These are phyloP conservation scores for Callochromis pleurospilus DNA, from an alignment of 2,113 vertebrate genomes.

Conservation along the genomic window DNA sequence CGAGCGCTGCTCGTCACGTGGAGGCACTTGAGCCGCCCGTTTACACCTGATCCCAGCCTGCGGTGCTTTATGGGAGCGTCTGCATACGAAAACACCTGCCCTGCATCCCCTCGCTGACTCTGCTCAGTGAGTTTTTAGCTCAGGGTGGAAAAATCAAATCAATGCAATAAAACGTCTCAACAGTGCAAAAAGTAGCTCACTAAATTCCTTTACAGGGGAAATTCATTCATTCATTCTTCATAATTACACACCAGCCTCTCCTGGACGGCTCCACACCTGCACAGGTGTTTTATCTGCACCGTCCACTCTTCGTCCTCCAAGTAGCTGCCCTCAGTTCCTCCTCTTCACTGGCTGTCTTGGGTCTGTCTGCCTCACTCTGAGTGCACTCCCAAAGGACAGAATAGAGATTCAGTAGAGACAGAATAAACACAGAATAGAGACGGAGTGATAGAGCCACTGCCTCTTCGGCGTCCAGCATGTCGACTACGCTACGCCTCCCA, in stretches of 20 bases:
- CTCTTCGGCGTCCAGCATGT: accelerated
- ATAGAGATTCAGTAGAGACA: background rate
- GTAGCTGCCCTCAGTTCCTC: background rate
- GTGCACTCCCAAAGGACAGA: background rate
- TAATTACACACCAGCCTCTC: background rate
- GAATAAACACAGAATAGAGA: background rate
- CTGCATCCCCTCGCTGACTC: background rate
- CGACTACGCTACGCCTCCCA: accelerated
- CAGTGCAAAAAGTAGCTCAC: background rate
- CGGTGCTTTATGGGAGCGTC: background rate
- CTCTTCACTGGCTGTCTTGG: background rate
- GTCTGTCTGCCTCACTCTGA: background rate
- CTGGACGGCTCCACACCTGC: accelerated
- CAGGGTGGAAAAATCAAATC: background rate
- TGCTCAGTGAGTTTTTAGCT: background rate
- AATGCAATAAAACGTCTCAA: accelerated
- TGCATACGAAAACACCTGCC: background rate
- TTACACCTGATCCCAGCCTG: background rate
- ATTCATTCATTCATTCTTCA: accelerated
- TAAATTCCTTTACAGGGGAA: background rate
- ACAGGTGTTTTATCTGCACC: background rate
- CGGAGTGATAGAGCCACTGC: background rate
- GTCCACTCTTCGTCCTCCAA: accelerated
- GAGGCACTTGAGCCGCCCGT: background rate
- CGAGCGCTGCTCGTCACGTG: background rate